A percentile compares a stretch with the other conserved stretches of the same genome.
Conservation (phyloP, 2,888 invertebrate species). For the Amorpha juglandis region DNA sequence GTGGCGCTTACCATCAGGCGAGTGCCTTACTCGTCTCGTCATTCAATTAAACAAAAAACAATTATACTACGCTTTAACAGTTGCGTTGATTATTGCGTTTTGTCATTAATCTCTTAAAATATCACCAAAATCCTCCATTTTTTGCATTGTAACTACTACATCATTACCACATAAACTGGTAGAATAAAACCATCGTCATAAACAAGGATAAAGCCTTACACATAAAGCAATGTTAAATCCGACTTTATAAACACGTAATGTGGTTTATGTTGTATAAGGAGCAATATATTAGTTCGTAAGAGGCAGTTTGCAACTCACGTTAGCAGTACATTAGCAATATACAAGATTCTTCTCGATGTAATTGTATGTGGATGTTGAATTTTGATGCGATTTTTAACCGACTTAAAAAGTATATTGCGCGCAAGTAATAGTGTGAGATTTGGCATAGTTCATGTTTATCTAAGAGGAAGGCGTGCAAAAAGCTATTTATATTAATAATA, state of each 20-base stretch:
- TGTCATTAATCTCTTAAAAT: not conserved
- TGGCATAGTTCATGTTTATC: too few relatives aligned
- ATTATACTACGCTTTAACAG: too few relatives aligned
- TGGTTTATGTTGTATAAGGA: conserved; percentile 14
- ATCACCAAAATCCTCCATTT: not conserved
- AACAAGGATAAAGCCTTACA: not conserved
- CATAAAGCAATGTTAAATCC: conserved; percentile 7
- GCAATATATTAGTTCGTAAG: conserved; percentile 15
- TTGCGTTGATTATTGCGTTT: too few relatives aligned
- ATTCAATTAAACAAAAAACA: too few relatives aligned
- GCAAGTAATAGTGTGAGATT: too few relatives aligned
- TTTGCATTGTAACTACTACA: not conserved
- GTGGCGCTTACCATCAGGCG: too few relatives aligned
- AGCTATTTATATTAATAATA: too few relatives aligned
- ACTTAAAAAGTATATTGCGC: too few relatives aligned
- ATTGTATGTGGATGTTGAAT: not conserved
- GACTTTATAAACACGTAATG: conserved; percentile 2
- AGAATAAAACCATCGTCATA: not conserved
- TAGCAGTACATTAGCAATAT: not conserved
- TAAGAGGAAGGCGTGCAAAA: too few relatives aligned
- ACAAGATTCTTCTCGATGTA: not conserved
- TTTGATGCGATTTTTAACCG: not conserved
- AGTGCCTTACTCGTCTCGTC: too few relatives aligned
- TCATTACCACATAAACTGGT: not conserved
- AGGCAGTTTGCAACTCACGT: conserved; percentile 11